phyloP scores from a whole-genome alignment of 2,113 vertebrate species.

The Microcebus ravelobensis region DNA sequence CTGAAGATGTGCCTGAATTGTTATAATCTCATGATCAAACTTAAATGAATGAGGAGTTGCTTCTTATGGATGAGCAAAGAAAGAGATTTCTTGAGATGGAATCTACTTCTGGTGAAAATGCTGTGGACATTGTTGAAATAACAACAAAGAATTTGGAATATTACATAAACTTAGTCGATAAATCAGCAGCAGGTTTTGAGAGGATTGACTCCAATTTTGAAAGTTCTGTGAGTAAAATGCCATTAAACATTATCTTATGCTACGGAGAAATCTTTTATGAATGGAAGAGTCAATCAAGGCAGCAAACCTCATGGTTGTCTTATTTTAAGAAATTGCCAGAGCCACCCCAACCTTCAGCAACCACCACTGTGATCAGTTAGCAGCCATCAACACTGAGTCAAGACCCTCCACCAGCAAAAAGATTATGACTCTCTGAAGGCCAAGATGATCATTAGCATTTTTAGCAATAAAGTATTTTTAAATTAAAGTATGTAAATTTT shows the following conservation, averaged over 20 bases:
- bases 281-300: neutral
- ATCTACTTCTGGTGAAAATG: neutral
- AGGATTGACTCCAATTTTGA: neutral
- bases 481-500: neutral
- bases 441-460: neutral
- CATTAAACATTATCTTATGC: neutral
- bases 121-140: neutral
- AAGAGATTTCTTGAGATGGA: neutral
- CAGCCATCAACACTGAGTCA: neutral
- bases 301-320: neutral
- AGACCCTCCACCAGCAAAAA: neutral
- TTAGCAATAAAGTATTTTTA: neutral
- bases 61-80: neutral
- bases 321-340: neutral
- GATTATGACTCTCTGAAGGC: neutral
- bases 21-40: neutral
- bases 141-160: neutral
- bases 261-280: neutral
- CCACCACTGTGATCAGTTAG: neutral
- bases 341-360: neutral
- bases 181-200: neutral
- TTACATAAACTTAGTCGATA: neutral
- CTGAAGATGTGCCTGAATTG: neutral
- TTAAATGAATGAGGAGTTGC: neutral
- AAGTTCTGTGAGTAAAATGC: neutral